A percentile compares a stretch with the other conserved stretches of the same genome.
phyloP scores from a whole-genome alignment of 2,113 vertebrate species.

The Pituophis catenifer region DNA sequence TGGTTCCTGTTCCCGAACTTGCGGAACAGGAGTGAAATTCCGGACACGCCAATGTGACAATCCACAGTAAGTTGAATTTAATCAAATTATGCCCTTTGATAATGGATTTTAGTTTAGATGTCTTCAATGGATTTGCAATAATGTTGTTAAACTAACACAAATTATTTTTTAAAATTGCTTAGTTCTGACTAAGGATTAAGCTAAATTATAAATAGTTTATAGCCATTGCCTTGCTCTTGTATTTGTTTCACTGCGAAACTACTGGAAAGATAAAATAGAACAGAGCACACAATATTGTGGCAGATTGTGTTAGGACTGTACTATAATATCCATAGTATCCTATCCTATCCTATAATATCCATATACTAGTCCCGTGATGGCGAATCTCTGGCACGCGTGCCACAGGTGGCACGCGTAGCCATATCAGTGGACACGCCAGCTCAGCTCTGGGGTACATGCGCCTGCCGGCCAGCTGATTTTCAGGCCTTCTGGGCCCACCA shows the following conservation, averaged over 20 bases:
- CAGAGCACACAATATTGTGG: not conserved
- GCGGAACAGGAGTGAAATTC: constrained; percentile 90
- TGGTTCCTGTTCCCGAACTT: constrained; percentile 89
- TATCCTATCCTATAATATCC: too few species aligned
- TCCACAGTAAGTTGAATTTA: constrained; percentile 80
- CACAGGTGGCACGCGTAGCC: too few species aligned
- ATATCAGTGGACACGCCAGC: too few species aligned
- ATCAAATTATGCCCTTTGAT: fast-evolving
- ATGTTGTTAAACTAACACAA: not conserved
- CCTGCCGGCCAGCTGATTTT: too few species aligned
- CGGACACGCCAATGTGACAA: constrained; percentile 91
- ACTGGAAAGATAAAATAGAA: not conserved
- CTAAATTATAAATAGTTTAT: too few species aligned
- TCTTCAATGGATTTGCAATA: not conserved
- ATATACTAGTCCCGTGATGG: too few species aligned
- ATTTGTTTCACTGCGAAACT: not conserved
- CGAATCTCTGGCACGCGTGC: too few species aligned
- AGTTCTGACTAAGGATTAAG: not conserved
- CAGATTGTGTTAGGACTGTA: not conserved
- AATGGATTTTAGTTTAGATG: fast-evolving
- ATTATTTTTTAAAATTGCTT: not conserved
- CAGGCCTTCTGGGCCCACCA: too few species aligned
- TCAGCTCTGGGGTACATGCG: too few species aligned
- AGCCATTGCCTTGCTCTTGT: not conserved
- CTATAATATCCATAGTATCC: too few species aligned